A percentile compares a stretch with the other conserved stretches of the same genome.
These are phyloP conservation scores for Endomychus coccineus DNA, from an alignment of 2,888 invertebrate species.

Conservation along the genomic window DNA sequence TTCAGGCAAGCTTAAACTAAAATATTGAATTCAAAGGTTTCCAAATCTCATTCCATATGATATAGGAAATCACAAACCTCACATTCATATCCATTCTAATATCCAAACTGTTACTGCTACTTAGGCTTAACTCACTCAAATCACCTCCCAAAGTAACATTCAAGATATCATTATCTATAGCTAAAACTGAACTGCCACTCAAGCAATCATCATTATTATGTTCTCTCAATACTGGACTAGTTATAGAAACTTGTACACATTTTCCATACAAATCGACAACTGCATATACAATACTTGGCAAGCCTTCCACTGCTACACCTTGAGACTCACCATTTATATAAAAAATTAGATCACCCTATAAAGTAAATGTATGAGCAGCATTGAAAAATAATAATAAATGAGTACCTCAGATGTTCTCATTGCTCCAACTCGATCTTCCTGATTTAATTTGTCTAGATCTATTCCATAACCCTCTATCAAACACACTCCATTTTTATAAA, in stretches of 20 bases:
- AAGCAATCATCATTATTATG: constrained; percentile 45
- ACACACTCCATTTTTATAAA: constrained; percentile 77
- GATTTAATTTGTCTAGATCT: constrained; percentile 73
- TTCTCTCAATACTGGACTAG: constrained; percentile 42
- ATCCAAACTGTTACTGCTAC: constrained; percentile 43
- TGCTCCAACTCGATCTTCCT: constrained; percentile 78
- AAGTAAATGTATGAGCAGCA: neutral
- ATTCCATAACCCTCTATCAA: constrained; percentile 77
- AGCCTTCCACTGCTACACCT: constrained; percentile 73
- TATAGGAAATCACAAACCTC: constrained; percentile 26
- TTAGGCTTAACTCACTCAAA: constrained; percentile 42
- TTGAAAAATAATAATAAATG: constrained; percentile 4
- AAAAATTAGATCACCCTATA: constrained; percentile 74
- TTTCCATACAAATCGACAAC: constrained; percentile 78
- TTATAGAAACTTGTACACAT: constrained; percentile 68
- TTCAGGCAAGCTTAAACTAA: constrained; percentile 39
- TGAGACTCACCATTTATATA: constrained; percentile 84
- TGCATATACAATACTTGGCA: constrained; percentile 69
- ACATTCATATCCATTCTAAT: constrained; percentile 45
- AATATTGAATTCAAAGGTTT: constrained; percentile 10
- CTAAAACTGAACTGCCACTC: constrained; percentile 43
- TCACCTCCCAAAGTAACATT: constrained; percentile 43
- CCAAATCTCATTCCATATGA: constrained; percentile 1
- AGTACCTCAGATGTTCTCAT: constrained; percentile 69
- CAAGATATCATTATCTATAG: constrained; percentile 42